Evolutionary conservation across 2,113 vertebrate genomes (phyloP).

Genomic region (Mungos mungo): DNA sequence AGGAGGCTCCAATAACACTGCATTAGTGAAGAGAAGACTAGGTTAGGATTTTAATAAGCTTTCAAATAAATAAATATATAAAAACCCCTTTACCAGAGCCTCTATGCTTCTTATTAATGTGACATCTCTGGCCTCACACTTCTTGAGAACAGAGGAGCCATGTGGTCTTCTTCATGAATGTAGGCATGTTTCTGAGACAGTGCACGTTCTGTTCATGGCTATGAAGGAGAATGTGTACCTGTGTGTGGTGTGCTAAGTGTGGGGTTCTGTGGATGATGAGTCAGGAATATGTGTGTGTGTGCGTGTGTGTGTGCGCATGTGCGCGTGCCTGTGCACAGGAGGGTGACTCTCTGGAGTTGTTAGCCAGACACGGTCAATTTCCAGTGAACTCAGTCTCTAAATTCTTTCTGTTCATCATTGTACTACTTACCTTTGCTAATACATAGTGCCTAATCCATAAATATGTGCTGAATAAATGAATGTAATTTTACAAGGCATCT

Average conservation of each 20-base stretch:
- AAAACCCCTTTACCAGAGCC: neutral
- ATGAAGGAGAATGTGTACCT: neutral
- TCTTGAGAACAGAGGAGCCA: neutral
- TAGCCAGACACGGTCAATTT: neutral
- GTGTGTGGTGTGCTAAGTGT: neutral
- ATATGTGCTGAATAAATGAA: neutral
- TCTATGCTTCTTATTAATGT: neutral
- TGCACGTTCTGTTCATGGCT: neutral
- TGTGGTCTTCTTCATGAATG: neutral
- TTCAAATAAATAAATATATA: constrained; percentile 49
- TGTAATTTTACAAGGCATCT: neutral
- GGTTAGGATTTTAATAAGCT: constrained; percentile 65
- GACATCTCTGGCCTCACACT: neutral
- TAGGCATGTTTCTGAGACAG: neutral
- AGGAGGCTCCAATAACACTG: neutral
- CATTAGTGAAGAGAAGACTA: neutral
- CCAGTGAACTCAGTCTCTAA: neutral
- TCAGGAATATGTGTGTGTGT: neutral
- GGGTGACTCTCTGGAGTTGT: neutral
- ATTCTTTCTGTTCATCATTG: neutral
- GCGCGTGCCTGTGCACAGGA: rapidly evolving
- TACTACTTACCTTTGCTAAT: neutral
- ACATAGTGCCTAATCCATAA: rapidly evolving
- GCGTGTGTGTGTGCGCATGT: no score
- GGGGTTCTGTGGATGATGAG: neutral